Base-by-base conservation (phyloP, 2,888 invertebrate species). In the Latrodectus elegans region DNA sequence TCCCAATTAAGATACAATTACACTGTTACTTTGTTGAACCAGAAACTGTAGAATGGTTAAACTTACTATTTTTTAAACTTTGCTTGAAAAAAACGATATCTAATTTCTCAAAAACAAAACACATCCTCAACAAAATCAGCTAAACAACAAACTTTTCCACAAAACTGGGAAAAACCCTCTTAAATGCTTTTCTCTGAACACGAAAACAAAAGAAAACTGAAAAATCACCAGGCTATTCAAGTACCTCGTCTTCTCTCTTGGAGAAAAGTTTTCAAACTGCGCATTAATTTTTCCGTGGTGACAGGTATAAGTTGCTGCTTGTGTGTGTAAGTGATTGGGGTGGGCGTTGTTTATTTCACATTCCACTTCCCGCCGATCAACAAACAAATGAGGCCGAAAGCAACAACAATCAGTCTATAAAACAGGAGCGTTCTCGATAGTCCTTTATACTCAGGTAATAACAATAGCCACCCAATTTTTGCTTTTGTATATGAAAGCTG, bases 291-390 rank as follows among this genome's bases (percentile, higher is more conserved):
- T 26, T 53, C 26, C n/a, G 26, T 14, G 17, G n/a, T 60, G 22
- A 15, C 67, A 68, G 67, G 26, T 60, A 70, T 15, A 51, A 80
- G 64, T 60, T 64, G 26, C n/a, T n/a, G 73, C 52, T 55, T 22
- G 4, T 22, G 4, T 60, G 60, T 38, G 38, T 38, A 60, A 60
- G 71, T 71, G 64, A 49, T 52, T 76, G 60, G 70, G 55, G 12
- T 49, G 26, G 67, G 26, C 51, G 80, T 86, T 86, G 86, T 86
- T 86, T 86, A 81, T 81, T 86, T 86, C 80, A 52, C 81, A 76
- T 86, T 71, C 38, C 86, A 86, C 86, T 86, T 80, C 86, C 75
- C 76, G 81, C 72, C 79, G 53, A 84, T 79, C 84, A 84, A 79
- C 78, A 68, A 68, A 53, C 73, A 86, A 86, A 86, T 86, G 80